Evolutionary conservation across 2,888 invertebrate species (phyloP), one percentile per base, ranked within the genome.

Genomic region (Agrochola circellaris): DNA sequence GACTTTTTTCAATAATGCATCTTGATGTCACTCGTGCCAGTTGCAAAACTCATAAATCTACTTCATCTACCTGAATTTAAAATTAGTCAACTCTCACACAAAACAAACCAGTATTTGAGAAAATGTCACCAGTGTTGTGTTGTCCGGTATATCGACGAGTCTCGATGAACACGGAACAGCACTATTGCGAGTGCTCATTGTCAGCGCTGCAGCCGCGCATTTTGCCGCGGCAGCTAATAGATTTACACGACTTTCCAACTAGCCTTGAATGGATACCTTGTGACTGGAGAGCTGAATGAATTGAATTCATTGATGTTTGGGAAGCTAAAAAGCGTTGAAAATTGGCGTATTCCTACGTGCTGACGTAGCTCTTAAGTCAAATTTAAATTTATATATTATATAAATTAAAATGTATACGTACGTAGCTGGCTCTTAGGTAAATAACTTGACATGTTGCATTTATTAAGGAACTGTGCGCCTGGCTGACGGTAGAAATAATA

Each of bases 231-330:
- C 58, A 34, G 17, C 66, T 86, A 76, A 80, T 71, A 78, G 30
- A 78, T 78, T 82, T 78, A 84, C 86, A 86, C 62, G 86, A 84
- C 74, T 84, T 84, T 82, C 64, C 86, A 82, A 86, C 86, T 86
- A 82, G 78, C 34, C 13, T 54, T n/a, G 61, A 70, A 62, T 48
- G 73, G 34, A 45, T 58, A 30, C 38, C n/a, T 45, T 48, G 75
- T 45, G 51, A 75, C 82, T 61, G 58, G 75, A 5, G 30, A 60
- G 20, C 48, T 42, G 60, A 79, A 61, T 45, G 23, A 71, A 84
- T 74, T 64, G 61, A 26, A 80, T 81, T 71, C 62, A 61, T 23
- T 60, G 42, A 51, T 23, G 26, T 74, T 58, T 54, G 30, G 42
- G 13, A 42, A 42, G 7, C 8, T 58, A n/a, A 42, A 48, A n/a